Base-by-base conservation (phyloP, 1,140 invertebrate genomes). In the Eciton burchellii region DNA sequence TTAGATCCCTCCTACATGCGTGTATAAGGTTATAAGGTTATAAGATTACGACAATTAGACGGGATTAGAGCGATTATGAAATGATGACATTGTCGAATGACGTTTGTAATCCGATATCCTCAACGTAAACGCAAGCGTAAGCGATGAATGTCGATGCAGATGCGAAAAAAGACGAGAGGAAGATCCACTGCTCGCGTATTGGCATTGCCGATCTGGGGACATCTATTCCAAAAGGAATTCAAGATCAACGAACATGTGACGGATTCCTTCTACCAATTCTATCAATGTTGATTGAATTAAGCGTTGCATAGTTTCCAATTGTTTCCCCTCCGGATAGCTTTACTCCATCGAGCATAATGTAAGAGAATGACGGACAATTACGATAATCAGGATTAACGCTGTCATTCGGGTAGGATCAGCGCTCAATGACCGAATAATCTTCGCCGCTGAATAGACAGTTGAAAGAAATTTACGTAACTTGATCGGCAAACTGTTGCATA, bases 401-500 rank as follows among this genome's bases (percentile, higher is more conserved):
- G 56, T 41, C 59, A 49, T 60, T 16, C n/a, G n/a, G 12, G 11
- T 29, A 45, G 41, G n/a, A 59, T 11, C 24, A 24, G 5, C 12
- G 19, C 4, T 14, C 14, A 16, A 70, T 54, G 5, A 45, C 5
- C 21, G 0, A 47, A 45, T 29, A 62, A 74, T 47, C 41, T 47
- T 45, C 19, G 26, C n/a, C 19, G 35, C 16, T 9, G 29, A 19
- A 35, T 29, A 5, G 4, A 45, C 9, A 6, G 35, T 24, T 43
- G 21, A 66, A 41, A 45, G 8, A 68, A 56, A 56, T 79, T 79
- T 29, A 45, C 11, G 24, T 45, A 57, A 70, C 1, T 4, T 26
- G 21, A 3, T 26, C n/a, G 59, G 9, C 19, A 41, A 1, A 54
- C 29, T n/a, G 66, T 77, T 77, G 21, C 74, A 68, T 29, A 79